Conservation (phyloP, 2,888 invertebrate genomes). For the Aphrophora alni region DNA sequence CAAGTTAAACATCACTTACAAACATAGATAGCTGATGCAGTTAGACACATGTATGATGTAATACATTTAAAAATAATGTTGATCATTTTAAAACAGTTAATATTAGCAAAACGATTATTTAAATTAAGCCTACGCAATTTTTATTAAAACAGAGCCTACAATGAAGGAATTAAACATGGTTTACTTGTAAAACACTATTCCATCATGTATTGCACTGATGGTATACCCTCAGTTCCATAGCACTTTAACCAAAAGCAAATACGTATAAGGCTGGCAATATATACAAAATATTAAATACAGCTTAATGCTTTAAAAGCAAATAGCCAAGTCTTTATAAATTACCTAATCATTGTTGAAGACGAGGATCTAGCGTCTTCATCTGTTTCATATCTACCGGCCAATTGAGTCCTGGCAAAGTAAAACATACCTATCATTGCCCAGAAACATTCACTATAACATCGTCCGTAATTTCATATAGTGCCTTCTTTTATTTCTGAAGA, state of each 20-base stretch:
- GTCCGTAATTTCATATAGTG: background rate
- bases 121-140: no score
- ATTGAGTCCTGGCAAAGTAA: slow-evolving; percentile 6
- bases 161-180: background rate
- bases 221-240: no score
- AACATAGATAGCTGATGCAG: no score
- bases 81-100: no score
- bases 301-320: background rate
- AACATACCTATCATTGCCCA: background rate
- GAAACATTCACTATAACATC: background rate
- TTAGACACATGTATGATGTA: no score
- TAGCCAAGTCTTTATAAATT: background rate
- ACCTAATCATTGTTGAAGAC: background rate
- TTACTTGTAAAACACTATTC: no score
- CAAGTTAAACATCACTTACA: no score
- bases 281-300: background rate
- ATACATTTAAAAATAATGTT: no score
- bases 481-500: background rate
- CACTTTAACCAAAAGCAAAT: background rate
- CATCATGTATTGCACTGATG: background rate
- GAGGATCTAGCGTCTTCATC: background rate
- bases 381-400: background rate
- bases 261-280: background rate
- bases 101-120: no score
- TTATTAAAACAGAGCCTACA: no score